Evolutionary conservation across 2,888 invertebrate genomes (phyloP).

Genomic region (Mythimna loreyi): DNA sequence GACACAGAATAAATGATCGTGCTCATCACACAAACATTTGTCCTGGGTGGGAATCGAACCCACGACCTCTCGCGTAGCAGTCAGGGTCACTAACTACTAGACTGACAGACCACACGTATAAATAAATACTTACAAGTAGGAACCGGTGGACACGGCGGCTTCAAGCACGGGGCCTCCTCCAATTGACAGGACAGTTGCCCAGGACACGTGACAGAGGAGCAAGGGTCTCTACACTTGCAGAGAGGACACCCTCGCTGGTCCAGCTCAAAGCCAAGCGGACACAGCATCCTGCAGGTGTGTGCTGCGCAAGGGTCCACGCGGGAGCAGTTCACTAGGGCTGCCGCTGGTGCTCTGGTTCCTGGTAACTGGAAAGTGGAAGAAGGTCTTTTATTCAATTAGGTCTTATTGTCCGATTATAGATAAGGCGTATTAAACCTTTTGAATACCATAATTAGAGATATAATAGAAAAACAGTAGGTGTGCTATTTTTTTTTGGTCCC

Average conservation of each 20-base stretch:
- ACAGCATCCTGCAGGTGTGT: conserved; percentile 96
- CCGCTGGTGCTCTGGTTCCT: conserved; percentile 93
- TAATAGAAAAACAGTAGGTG: too few relatives aligned
- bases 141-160: conserved; percentile 95
- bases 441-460: too few relatives aligned
- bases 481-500: too few relatives aligned
- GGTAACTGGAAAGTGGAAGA: conserved; percentile 85
- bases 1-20: too few relatives aligned
- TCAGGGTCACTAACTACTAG: too few relatives aligned
- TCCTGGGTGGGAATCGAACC: too few relatives aligned
- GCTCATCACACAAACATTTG: too few relatives aligned
- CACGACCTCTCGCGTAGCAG: too few relatives aligned
- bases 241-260: conserved; percentile 93
- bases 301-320: conserved; percentile 93
- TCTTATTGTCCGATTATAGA: too few relatives aligned
- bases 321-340: conserved; percentile 93
- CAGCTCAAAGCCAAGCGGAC: conserved; percentile 95
- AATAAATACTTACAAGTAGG: conserved; percentile 93
- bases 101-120: too few relatives aligned
- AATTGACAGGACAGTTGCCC: conserved; percentile 94
- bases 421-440: too few relatives aligned
- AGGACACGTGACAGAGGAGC: conserved; percentile 94
- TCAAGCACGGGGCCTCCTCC: conserved; percentile 94
- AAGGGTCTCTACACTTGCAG: conserved; percentile 96
- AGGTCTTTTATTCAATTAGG: not conserved